Evolutionary conservation across 2,888 invertebrate species (phyloP), one percentile per base, ranked within the genome.

Genomic region (Myathropa florea): DNA sequence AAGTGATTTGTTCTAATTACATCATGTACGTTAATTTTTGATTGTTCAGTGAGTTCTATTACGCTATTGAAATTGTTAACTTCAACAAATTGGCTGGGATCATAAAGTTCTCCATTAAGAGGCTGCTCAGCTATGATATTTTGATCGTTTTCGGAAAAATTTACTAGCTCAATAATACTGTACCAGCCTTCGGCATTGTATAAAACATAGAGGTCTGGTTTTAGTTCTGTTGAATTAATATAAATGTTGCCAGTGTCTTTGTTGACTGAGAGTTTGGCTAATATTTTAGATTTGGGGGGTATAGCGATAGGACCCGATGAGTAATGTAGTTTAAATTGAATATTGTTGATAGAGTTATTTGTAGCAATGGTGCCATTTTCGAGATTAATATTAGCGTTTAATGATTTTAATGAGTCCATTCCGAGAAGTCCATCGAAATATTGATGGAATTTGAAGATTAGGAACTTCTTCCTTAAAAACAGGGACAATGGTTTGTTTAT

Each of bases 391-490:
- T 70, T 70, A 2, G 55, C 57, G 30, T 70, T 28, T 2, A 70
- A 3, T n/a, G n/a, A n/a, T n/a, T n/a, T n/a, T 28, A 70, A 55
- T 3, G 57, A 12, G 14, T 57, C n/a, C 4, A 46, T 46, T 3
- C 46, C 46, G 3, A 46, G 3, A 3, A 46, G 14, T 4, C 70
- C 70, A 57, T 70, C 70, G 33, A 70, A 70, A 10, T 55, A 70
- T 14, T 30, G 30, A 23, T 70, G 70, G 14, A 57, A 70, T 57
- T 33, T 57, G 57, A 70, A 70, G 4, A 70, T 28, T 9, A 70
- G 57, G 18, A 70, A 70, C 26, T 57, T 55, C 21, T 57, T 70
- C 55, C 12, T 10, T 7, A 18, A 70, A 68, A 23, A n/a, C 1
- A 7, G 63, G 63, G 6, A 63, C 6, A 7, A 12, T 28, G 14